Base-by-base conservation (phyloP, 2,888 invertebrate genomes). In the Notocelia uddmanniana region DNA sequence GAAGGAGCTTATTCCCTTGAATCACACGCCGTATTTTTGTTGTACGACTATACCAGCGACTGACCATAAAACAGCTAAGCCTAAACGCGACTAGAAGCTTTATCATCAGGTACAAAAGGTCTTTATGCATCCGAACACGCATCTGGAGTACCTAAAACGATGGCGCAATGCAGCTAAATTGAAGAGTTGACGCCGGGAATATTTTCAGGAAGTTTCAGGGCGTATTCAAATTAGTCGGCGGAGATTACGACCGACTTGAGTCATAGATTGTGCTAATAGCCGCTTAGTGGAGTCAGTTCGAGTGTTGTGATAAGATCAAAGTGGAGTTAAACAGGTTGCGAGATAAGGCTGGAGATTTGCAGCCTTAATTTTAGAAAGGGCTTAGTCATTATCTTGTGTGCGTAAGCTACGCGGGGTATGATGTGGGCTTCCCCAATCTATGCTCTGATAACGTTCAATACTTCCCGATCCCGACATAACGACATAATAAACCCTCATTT, bases 1-100 rank as follows among this genome's bases (percentile, higher is more conserved):
- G 52, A 64, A 64, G 52, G 52, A 37, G 21, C 54, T 15, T n/a
- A 54, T 37, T 64, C 54, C 37, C 21, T 34, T 23, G 15, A 37
- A 10, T 10, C 31, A 34, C 3, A 11, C 26, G 62, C 18, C 21
- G 13, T 48, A 8, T 31, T 31, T 21, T 5, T 54, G 21, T 34
- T 2, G 50, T 18, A n/a, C 18, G 48, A 10, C 15, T 19, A 52
- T 55, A 54, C 60, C 60, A 62, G 31, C 45, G 54, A 69, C 73
- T 73, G 74, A 73, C 75, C 71, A 76, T 79, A 75, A 62, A 69
- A 67, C 71, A 74, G 68, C 75, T 74, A 79, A 31, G 60, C 68
- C 67, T 57, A 34, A 71, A 54, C 19, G 19, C 67, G n/a, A 72
- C 62, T 68, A 67, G 26, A 60, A 37, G 37, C 72, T 68, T 57